phyloP scores from a whole-genome alignment of 2,888 invertebrate genomes.

The Deilephila porcellus region DNA sequence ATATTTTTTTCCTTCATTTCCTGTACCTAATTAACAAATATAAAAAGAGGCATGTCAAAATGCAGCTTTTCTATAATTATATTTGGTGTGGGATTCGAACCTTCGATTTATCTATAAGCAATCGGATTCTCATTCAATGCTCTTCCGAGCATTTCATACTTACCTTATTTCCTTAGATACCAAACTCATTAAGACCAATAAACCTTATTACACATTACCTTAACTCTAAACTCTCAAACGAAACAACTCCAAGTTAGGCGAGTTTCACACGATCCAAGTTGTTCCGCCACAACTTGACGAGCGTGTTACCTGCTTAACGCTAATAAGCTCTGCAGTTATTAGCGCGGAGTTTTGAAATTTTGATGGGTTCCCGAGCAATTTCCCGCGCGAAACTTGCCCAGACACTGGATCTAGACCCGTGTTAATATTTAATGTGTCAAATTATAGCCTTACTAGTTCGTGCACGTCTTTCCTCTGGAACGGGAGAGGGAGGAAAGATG shows the following conservation, averaged over 20 bases:
- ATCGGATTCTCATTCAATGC: too few relatives aligned
- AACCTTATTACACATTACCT: too few relatives aligned
- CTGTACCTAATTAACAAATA: background rate
- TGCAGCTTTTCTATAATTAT: too few relatives aligned
- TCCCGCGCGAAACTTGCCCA: background rate
- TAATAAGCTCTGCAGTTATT: slow-evolving; percentile 29
- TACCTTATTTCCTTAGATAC: too few relatives aligned
- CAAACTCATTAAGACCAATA: too few relatives aligned
- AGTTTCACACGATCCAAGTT: slow-evolving; percentile 12
- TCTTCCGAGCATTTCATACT: too few relatives aligned
- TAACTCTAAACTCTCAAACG: too few relatives aligned
- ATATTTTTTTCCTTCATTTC: background rate
- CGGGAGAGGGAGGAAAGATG: too few relatives aligned
- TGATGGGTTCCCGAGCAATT: background rate
- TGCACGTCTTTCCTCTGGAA: too few relatives aligned
- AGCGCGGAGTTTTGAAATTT: slow-evolving; percentile 10
- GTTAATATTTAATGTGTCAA: background rate
- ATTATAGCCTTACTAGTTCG: background rate
- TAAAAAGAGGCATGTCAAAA: background rate
- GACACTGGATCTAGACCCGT: background rate
- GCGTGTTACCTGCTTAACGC: slow-evolving; percentile 22
- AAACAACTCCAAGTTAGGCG: too few relatives aligned
- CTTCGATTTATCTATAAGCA: too few relatives aligned
- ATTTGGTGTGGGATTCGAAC: too few relatives aligned
- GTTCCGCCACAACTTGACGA: slow-evolving; percentile 14